Percentiles rank a stretch among this genome's conserved stretches.
Conservation (phyloP, 1,140 invertebrate species). For the Drosophila erecta region DNA sequence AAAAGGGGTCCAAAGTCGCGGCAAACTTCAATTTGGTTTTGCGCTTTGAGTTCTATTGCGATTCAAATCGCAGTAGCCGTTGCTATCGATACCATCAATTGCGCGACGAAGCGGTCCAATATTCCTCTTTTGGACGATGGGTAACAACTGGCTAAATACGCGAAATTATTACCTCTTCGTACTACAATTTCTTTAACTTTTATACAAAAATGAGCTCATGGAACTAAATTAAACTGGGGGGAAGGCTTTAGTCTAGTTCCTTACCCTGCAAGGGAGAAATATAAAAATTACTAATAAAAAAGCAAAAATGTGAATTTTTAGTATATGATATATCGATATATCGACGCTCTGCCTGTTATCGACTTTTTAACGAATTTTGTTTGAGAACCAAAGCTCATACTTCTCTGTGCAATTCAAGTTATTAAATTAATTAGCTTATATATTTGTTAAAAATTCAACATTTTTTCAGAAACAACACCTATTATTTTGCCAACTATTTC, state of each 20-base stretch:
- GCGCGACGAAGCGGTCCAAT: constrained; percentile 26
- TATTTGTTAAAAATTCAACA: background rate
- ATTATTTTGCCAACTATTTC: background rate
- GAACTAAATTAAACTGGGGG: no score
- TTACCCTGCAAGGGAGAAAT: no score
- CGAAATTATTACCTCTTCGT: background rate
- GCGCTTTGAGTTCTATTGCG: constrained; percentile 60
- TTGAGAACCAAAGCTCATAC: no score
- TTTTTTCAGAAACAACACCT: background rate
- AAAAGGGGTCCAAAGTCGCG: constrained; percentile 21
- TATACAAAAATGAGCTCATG: no score
- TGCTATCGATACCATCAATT: constrained; percentile 75
- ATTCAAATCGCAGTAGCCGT: constrained; percentile 72
- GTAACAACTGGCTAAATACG: background rate
- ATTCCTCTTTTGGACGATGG: constrained; percentile 12
- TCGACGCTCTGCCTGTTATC: no score
- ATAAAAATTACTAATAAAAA: no score
- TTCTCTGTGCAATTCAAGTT: no score
- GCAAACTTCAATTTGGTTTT: constrained; percentile 79
- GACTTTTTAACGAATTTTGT: no score
- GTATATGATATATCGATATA: no score
- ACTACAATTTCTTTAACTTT: no score
- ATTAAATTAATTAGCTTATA: background rate
- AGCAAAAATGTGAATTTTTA: no score
- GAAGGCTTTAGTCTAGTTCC: no score